phyloP scores from a whole-genome alignment of 2,888 invertebrate species.

The Phrixothrix hirtus region DNA sequence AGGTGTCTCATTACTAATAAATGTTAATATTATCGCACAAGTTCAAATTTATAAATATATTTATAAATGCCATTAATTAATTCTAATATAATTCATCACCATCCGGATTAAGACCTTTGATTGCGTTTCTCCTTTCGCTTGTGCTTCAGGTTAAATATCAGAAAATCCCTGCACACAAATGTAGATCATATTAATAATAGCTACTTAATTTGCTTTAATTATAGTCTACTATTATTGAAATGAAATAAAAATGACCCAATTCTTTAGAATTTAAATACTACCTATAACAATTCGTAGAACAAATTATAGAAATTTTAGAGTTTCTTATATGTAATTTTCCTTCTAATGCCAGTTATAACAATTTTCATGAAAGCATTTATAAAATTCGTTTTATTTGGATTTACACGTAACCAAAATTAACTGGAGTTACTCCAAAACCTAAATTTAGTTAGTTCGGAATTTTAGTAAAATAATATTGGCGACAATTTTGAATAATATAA shows the following conservation, averaged over 20 bases:
- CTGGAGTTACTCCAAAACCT: too few relatives aligned
- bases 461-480: too few relatives aligned
- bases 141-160: conserved; percentile 16
- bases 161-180: conserved; percentile 12
- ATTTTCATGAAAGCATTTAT: too few relatives aligned
- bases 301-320: too few relatives aligned
- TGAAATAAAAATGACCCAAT: conserved; percentile 23
- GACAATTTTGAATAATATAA: too few relatives aligned
- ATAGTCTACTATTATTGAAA: conserved; percentile 19
- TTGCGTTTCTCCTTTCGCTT: conserved; percentile 24
- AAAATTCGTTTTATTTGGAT: too few relatives aligned
- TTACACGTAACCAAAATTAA: too few relatives aligned
- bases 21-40: neutral
- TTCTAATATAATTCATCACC: neutral
- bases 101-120: conserved; percentile 3
- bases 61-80: neutral
- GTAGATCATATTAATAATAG: conserved; percentile 22
- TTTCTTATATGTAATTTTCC: too few relatives aligned
- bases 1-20: neutral
- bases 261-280: conserved; percentile 6
- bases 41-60: neutral
- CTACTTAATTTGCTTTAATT: conserved; percentile 25
- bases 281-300: conserved; percentile 2
- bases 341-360: too few relatives aligned
- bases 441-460: too few relatives aligned